Evolutionary conservation across 2,797 vertebrate genomes (phyloP).

Genomic region (Margarornis squamiger): DNA sequence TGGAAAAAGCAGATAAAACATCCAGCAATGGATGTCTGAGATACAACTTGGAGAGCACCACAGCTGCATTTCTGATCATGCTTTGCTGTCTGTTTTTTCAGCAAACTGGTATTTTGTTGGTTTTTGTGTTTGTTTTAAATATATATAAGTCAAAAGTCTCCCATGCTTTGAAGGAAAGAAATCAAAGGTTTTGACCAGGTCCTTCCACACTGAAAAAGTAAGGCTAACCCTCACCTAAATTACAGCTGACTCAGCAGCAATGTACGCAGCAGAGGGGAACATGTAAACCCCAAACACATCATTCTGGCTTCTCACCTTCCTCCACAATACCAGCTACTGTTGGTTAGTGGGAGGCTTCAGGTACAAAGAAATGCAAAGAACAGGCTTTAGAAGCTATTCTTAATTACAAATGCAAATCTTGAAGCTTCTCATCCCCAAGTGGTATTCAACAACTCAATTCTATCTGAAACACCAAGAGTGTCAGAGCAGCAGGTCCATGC

Average conservation of each 20-base stretch:
- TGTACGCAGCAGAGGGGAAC: background rate
- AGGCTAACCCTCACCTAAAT: background rate
- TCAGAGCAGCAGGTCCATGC: background rate
- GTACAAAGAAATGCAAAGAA: conserved; percentile 51
- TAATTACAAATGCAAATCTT: conserved; percentile 34
- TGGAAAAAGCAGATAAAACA: background rate
- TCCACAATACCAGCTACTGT: background rate
- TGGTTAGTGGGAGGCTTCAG: background rate
- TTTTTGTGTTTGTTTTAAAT: background rate
- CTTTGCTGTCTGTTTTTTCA: background rate
- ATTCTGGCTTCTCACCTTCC: conserved; percentile 36
- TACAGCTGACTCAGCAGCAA: background rate
- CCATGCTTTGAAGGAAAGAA: background rate
- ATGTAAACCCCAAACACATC: background rate
- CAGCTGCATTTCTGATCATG: background rate
- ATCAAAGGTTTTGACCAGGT: background rate
- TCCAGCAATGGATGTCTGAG: background rate
- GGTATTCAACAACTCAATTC: background rate
- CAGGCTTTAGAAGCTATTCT: background rate
- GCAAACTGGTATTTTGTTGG: background rate
- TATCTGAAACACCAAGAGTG: accelerated
- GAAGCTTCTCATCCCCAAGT: background rate
- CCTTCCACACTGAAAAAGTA: background rate
- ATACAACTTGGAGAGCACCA: background rate
- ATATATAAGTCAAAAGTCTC: background rate